These are phyloP conservation scores for Neoscelio sp. DNA, from an alignment of 2,888 invertebrate species.

Conservation along the genomic window DNA sequence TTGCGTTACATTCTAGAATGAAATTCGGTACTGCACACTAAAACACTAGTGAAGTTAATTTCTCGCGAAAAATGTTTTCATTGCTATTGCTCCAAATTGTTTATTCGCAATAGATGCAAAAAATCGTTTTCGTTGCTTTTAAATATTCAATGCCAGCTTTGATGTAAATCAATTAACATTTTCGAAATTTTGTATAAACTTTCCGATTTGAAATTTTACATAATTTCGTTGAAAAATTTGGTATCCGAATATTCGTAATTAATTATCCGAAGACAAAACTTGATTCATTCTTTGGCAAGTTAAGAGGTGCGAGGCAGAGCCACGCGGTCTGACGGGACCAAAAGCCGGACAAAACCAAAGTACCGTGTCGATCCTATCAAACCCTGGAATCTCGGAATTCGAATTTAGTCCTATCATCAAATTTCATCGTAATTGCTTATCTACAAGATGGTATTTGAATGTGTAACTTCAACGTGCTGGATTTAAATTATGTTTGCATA, in stretches of 20 bases:
- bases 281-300: constrained; percentile 28
- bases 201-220: too few relatives aligned
- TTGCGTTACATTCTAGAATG: not conserved
- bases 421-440: constrained; percentile 82
- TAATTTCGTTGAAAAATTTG: constrained; percentile 12
- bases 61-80: constrained; percentile 1
- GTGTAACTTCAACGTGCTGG: constrained; percentile 47
- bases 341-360: constrained; percentile 59
- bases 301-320: constrained; percentile 56
- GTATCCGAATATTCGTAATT: constrained; percentile 18
- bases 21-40: not conserved
- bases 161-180: too few relatives aligned
- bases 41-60: not conserved
- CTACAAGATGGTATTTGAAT: constrained; percentile 73
- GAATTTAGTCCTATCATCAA: constrained; percentile 78
- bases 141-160: too few relatives aligned
- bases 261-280: constrained; percentile 48
- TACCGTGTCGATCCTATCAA: constrained; percentile 77
- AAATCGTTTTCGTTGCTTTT: too few relatives aligned
- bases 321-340: constrained; percentile 67
- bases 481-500: constrained; percentile 50
- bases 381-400: constrained; percentile 78
- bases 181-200: too few relatives aligned
- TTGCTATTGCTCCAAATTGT: constrained; percentile 8
- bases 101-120: not conserved